Evolutionary conservation across 2,888 invertebrate genomes (phyloP).

Genomic region (Gasteruption jaculator): DNA sequence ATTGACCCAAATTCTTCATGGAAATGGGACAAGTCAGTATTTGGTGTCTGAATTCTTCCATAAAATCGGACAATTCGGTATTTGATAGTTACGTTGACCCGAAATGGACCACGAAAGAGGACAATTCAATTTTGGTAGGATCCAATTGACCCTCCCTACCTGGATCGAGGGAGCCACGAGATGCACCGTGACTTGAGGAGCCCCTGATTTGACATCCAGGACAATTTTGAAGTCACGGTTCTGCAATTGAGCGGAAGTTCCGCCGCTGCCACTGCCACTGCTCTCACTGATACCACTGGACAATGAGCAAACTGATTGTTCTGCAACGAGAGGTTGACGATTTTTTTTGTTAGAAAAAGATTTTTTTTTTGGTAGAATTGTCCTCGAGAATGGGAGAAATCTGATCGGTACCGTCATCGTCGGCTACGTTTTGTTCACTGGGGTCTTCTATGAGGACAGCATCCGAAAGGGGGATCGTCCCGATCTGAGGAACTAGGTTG

Average conservation of each 20-base stretch:
- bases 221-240: slow-evolving; percentile 71
- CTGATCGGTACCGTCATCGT: slow-evolving; percentile 67
- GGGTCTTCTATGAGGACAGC: slow-evolving; percentile 85
- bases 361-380: background rate
- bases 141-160: no score
- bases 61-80: no score
- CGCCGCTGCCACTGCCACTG: slow-evolving; percentile 37
- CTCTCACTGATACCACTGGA: slow-evolving; percentile 56
- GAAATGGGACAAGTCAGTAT: no score
- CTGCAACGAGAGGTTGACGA: slow-evolving; percentile 45
- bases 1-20: background rate
- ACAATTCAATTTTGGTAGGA: no score
- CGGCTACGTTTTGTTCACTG: slow-evolving; percentile 59
- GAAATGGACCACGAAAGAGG: no score
- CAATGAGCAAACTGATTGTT: slow-evolving; percentile 56
- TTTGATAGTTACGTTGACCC: no score
- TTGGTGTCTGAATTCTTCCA: no score
- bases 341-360: background rate
- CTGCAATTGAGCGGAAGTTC: slow-evolving; percentile 49
- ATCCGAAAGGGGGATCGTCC: slow-evolving; percentile 78
- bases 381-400: background rate
- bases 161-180: slow-evolving; percentile 55
- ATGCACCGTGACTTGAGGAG: slow-evolving; percentile 71
- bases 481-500: slow-evolving; percentile 79
- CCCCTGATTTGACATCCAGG: slow-evolving; percentile 60